phyloP scores from a whole-genome alignment of 1,140 invertebrate genomes.

The Xylocopa sonorina region DNA sequence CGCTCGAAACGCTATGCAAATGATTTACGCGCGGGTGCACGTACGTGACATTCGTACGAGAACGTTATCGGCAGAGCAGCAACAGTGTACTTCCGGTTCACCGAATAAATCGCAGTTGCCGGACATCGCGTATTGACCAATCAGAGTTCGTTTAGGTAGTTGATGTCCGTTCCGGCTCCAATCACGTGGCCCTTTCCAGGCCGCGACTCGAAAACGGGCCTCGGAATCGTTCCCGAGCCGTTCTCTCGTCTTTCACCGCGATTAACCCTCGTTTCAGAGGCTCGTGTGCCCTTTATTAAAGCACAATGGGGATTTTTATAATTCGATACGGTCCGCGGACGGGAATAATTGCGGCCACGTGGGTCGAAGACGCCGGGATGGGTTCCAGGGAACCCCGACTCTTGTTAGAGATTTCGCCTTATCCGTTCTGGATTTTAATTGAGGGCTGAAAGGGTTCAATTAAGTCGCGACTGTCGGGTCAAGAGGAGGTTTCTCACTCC shows the following conservation, averaged over 20 bases:
- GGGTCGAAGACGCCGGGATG: background rate
- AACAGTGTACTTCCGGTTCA: constrained; percentile 74
- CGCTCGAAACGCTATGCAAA: constrained; percentile 9
- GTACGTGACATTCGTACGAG: constrained; percentile 32
- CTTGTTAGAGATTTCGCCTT: background rate
- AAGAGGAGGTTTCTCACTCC: background rate
- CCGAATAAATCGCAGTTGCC: constrained; percentile 72
- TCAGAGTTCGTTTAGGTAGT: constrained; percentile 76
- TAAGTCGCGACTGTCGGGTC: background rate
- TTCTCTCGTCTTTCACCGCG: background rate
- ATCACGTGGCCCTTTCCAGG: constrained; percentile 59
- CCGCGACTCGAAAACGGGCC: constrained; percentile 52
- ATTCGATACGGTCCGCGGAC: constrained; percentile 6
- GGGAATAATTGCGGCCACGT: background rate
- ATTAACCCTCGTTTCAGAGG: constrained; percentile 40
- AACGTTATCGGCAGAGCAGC: constrained; percentile 51
- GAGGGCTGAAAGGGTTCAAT: background rate
- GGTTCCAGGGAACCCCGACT: background rate
- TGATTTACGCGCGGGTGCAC: constrained; percentile 14
- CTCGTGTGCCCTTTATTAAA: background rate
- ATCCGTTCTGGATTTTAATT: background rate
- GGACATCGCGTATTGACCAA: constrained; percentile 80
- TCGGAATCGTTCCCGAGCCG: constrained; percentile 10
- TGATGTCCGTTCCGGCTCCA: constrained; percentile 53
- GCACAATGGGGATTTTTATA: constrained; percentile 24